These are phyloP conservation scores for Gallirallus australis DNA, from an alignment of 2,797 vertebrate species.

Conservation along the genomic window DNA sequence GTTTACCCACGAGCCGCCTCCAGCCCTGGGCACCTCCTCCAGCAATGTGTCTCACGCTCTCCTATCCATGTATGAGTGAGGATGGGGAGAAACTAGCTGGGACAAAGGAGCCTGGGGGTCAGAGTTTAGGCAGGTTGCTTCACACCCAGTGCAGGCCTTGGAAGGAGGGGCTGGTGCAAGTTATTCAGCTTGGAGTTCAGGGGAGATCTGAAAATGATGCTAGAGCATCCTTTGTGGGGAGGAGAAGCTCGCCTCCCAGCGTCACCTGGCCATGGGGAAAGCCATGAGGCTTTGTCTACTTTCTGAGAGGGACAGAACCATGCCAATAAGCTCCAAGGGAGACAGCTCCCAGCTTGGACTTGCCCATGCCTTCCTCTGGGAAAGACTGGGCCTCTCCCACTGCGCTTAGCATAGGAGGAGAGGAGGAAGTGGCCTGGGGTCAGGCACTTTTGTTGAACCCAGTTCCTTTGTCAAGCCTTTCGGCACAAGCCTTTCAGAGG, in stretches of 20 bases:
- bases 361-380: neutral
- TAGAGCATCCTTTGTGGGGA: neutral
- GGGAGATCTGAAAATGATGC: neutral
- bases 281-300: neutral
- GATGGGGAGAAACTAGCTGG: neutral
- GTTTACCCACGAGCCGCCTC: neutral
- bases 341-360: neutral
- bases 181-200: neutral
- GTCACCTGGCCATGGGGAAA: neutral
- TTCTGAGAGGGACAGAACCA: neutral
- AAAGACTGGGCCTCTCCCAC: neutral
- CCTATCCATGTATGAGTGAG: accelerated
- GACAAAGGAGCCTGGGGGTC: neutral
- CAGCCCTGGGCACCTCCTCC: neutral
- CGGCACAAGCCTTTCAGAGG: neutral
- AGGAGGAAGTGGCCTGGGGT: neutral
- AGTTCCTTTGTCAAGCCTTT: neutral
- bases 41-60: neutral
- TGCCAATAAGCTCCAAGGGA: neutral
- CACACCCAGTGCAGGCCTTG: neutral
- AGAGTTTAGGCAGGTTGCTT: neutral
- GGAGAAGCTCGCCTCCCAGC: neutral
- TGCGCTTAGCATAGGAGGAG: neutral
- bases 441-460: neutral
- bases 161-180: neutral